phyloP scores from a whole-genome alignment of 2,797 vertebrate species.

The Anguilla pacifica region DNA sequence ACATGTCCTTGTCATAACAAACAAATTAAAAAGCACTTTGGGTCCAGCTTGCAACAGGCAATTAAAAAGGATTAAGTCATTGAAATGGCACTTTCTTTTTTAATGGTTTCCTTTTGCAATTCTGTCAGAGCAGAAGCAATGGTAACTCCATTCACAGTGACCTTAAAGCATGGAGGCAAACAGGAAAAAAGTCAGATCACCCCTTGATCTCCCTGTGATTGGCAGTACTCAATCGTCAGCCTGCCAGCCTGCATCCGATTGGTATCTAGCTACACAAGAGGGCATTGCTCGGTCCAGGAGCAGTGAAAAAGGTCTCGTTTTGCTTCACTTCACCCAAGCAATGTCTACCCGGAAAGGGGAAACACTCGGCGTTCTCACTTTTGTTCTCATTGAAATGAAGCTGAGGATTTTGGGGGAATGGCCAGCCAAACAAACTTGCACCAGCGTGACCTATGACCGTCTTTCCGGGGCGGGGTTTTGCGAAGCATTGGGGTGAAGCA shows the following conservation, averaged over 20 bases:
- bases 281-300: slow-evolving; percentile 5
- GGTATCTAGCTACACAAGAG: slow-evolving; percentile 10
- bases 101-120: slow-evolving; percentile 8
- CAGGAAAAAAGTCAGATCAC: neutral
- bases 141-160: neutral
- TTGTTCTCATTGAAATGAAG: slow-evolving; percentile 16
- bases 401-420: slow-evolving; percentile 6
- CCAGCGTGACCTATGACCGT: slow-evolving; percentile 19
- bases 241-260: slow-evolving; percentile 20
- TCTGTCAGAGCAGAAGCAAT: neutral
- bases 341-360: neutral
- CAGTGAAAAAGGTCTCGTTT: slow-evolving; percentile 16
- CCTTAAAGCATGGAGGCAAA: neutral
- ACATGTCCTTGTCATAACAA: neutral
- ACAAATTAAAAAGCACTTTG: neutral
- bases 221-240: neutral
- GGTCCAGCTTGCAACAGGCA: neutral
- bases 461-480: slow-evolving; percentile 9
- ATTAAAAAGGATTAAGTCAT: slow-evolving; percentile 20
- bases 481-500: neutral
- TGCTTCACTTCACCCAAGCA: neutral
- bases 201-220: slow-evolving; percentile 10
- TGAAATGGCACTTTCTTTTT: neutral
- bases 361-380: neutral
- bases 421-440: slow-evolving; percentile 23